phyloP scores from a whole-genome alignment of 2,888 invertebrate species.

The Linnaemya tessellans region DNA sequence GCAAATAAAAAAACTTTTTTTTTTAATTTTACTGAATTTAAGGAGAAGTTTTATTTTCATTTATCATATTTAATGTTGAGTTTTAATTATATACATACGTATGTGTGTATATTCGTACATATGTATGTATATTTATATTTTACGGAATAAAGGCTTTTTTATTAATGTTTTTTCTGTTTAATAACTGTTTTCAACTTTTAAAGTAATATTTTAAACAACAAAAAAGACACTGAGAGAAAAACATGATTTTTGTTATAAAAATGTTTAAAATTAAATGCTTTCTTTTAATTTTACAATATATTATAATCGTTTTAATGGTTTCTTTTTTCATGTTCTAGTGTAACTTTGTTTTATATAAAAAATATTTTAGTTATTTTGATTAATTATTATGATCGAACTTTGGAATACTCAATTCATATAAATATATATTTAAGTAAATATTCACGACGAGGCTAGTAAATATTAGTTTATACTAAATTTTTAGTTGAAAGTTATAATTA shows the following conservation, averaged over 20 bases:
- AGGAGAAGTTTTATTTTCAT: constrained; percentile 63
- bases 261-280: constrained; percentile 58
- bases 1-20: neutral
- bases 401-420: constrained; percentile 36
- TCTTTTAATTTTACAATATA: constrained; percentile 36
- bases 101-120: too few relatives aligned
- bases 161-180: constrained; percentile 16
- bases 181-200: constrained; percentile 28
- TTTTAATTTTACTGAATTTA: constrained; percentile 53
- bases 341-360: constrained; percentile 49
- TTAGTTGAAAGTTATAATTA: constrained; percentile 53
- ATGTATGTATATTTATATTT: constrained; percentile 27
- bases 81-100: constrained; percentile 24
- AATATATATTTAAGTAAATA: constrained; percentile 63
- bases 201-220: constrained; percentile 45
- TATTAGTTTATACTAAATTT: constrained; percentile 26
- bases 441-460: constrained; percentile 38
- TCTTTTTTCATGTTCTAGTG: constrained; percentile 7
- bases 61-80: constrained; percentile 52
- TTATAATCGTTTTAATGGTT: constrained; percentile 6
- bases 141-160: constrained; percentile 67
- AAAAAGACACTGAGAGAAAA: constrained; percentile 50
- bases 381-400: constrained; percentile 62
- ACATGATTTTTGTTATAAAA: constrained; percentile 8
- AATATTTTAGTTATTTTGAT: constrained; percentile 41